Conservation (phyloP, 2,888 invertebrate species). For the Allygus modestus region DNA sequence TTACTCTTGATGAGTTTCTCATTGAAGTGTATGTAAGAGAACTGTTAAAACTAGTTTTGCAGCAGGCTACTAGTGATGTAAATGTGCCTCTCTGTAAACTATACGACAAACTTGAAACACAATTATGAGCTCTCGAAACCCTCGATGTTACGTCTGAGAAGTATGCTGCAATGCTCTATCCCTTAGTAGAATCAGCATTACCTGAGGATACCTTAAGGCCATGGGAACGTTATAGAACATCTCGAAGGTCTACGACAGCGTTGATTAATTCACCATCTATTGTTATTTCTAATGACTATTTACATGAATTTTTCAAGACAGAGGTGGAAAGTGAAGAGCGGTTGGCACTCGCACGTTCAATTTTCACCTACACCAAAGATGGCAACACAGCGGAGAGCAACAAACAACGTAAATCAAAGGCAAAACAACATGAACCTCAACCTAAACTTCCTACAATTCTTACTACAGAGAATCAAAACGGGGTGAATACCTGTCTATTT, state of each 20-base stretch:
- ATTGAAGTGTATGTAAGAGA: slow-evolving; percentile 65
- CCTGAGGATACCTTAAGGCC: slow-evolving; percentile 70
- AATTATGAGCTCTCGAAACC: slow-evolving; percentile 70
- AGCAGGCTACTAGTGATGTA: slow-evolving; percentile 66
- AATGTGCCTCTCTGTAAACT: slow-evolving; percentile 59
- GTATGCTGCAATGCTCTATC: slow-evolving; percentile 71
- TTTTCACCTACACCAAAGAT: slow-evolving; percentile 51
- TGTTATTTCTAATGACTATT: slow-evolving; percentile 43
- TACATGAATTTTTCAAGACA: slow-evolving; percentile 67
- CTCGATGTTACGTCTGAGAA: slow-evolving; percentile 70
- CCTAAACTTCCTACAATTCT: slow-evolving; percentile 62
- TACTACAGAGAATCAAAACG: slow-evolving; percentile 56
- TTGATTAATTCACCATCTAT: slow-evolving; percentile 34
- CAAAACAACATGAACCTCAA: neutral
- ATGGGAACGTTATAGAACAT: slow-evolving; percentile 67
- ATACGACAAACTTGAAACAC: slow-evolving; percentile 71
- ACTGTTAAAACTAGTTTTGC: slow-evolving; percentile 69
- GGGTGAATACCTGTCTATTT: slow-evolving; percentile 69
- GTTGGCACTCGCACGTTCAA: slow-evolving; percentile 65
- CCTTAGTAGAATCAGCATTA: slow-evolving; percentile 71
- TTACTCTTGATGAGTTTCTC: slow-evolving; percentile 69
- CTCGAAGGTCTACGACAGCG: slow-evolving; percentile 6
- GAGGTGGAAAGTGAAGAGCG: slow-evolving; percentile 70
- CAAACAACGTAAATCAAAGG: neutral
- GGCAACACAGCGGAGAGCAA: neutral